Percentiles rank a stretch among this genome's conserved stretches.
These are phyloP conservation scores for Apteryx owenii DNA, from an alignment of 2,113 vertebrate genomes.

Conservation along the genomic window DNA sequence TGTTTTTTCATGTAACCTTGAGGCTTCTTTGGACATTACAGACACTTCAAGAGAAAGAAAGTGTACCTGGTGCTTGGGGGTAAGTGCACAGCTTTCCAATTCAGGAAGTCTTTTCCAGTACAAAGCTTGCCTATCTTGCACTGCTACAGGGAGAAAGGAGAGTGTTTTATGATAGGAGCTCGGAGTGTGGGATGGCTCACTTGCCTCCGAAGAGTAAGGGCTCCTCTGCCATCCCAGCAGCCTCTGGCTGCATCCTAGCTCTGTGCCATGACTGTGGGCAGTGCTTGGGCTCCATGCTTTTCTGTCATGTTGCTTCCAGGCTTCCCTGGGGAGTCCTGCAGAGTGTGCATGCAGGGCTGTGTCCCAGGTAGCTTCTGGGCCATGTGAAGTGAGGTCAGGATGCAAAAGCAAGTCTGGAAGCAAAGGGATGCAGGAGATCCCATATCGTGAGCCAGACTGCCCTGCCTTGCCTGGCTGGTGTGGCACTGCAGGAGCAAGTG, in stretches of 20 bases:
- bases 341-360: background rate
- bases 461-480: background rate
- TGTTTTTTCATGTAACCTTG: background rate
- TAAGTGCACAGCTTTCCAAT: slow-evolving; percentile 83
- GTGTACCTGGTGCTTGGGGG: slow-evolving; percentile 76
- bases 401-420: background rate
- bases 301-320: background rate
- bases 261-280: background rate
- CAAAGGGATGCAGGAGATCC: background rate
- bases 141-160: slow-evolving; percentile 36
- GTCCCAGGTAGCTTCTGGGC: background rate
- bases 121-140: slow-evolving; percentile 80
- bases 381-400: background rate
- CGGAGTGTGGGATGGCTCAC: background rate
- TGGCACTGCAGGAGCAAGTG: background rate
- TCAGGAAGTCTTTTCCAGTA: slow-evolving; percentile 82
- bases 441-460: background rate
- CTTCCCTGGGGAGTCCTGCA: background rate
- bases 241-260: background rate
- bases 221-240: background rate
- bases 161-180: background rate
- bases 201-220: background rate
- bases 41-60: slow-evolving; percentile 84
- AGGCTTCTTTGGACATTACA: slow-evolving; percentile 59
- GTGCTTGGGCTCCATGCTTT: background rate